Base-by-base conservation (phyloP, 2,113 vertebrate genomes). In the Clarias batrachus region DNA sequence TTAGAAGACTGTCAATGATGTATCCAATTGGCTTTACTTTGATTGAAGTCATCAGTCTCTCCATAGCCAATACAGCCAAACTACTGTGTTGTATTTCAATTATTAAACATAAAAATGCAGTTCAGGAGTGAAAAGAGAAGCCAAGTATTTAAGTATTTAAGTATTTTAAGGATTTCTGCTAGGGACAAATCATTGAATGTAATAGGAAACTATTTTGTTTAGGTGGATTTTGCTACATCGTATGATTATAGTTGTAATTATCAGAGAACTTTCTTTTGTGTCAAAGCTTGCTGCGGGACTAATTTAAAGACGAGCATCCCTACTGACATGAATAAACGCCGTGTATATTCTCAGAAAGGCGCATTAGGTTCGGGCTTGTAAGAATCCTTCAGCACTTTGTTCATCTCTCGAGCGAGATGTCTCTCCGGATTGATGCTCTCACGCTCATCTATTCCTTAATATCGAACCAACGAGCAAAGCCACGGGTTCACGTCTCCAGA, bases 331-430 rank as follows among this genome's bases (percentile, higher is more conserved):
- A 80, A 73, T 74, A 68, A 27, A 81, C 63, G 78, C 25, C 76
- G 74, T 63, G 54, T 48, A 68, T 68, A 25, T 68, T n/a, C 74
- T 23, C 48, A 54, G 60, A 79, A 85, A 85, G 54, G 54, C 25
- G 25, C 60, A 79, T 85, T 79, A 79, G 74, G 63, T 17, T 52
- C 33, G 52, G 12, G 12, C 6, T 52, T 65, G 37, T 82, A 68
- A 52, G 52, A 85, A 48, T 16, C 71, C 17, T 14, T 74, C 84
- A 81, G 41, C 52, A 81, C 85, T 57, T 80, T 79, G 27, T 71
- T 59, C 56, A n/a, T 27, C 12, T 37, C 71, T 63, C n/a, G 6
- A 9, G 57, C 9, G 71, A 77, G 57, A 27, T 14, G 57, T 30
- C 16, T 66, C 62, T 33, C 60, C 6, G 11, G 57, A 70, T 41